Base-by-base conservation (phyloP, 2,797 vertebrate species). In the Acridotheres tristis region DNA sequence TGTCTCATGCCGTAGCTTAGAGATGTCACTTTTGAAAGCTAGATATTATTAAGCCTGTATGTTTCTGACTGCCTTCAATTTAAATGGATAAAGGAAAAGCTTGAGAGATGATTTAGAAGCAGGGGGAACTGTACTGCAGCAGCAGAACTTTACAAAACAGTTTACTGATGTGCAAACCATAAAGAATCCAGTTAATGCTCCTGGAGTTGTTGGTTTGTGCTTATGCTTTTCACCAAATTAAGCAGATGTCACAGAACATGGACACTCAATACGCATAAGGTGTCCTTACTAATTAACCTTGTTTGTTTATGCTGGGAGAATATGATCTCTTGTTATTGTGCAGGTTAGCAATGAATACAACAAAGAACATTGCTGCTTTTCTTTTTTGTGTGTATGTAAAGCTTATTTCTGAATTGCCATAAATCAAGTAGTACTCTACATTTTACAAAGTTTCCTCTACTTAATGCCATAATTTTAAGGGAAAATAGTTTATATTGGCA, bases 401-500 rank as follows among this genome's bases (percentile, higher is more conserved):
- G 54, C 48, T 89, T 85, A 61, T 73, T 95, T 91, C 48, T 88
- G 48, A 90, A 61, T 90, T 84, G 84, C 57, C 25, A 65, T 94
- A 94, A 82, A 94, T 93, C 71, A 79, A 69, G 38, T 54, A 89
- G 40, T 55, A 45, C n/a, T 78, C 50, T 62, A n/a, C 55, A 7
- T 93, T 93, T 95, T 83, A 47, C 19, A 34, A 57, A 92, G 69
- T 90, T 90, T 93, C 79, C 43, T 88, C 72, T 89, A 36, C 61
- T 68, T 71, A 73, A 84, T 75, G 84, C 77, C 88, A 55, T 95
- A 45, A 43, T 91, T 96, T 95, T 84, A 78, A 83, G 61, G 51
- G 58, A 93, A 92, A 85, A 90, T 72, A 74, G 84, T 96, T 93
- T 93, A 74, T 80, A 55, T 63, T 95, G 86, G 94, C 91, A 93